Evolutionary conservation across 2,888 invertebrate genomes (phyloP).

Genomic region (Unio delphinus): DNA sequence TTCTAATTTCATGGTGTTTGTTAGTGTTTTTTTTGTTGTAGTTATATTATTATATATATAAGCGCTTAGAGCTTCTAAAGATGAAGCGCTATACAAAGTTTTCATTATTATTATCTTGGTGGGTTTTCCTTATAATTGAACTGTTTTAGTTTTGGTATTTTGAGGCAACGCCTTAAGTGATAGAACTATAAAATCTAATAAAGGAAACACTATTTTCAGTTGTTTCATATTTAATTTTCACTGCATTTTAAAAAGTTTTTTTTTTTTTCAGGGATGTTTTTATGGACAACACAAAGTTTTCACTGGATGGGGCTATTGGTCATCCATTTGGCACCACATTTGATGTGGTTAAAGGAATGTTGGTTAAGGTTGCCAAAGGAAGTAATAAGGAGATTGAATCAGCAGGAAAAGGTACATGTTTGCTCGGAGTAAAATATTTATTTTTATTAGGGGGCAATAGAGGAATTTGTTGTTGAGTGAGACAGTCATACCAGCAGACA

Average conservation of each 20-base stretch:
- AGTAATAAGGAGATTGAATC: conserved; percentile 11
- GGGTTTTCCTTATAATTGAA: no score
- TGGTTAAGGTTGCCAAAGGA: conserved; percentile 43
- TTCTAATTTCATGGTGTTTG: no score
- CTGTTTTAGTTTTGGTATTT: no score
- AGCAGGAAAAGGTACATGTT: conserved; percentile 7
- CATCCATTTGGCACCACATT: conserved; percentile 65
- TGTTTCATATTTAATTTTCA: no score
- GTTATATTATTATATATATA: no score
- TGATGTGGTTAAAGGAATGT: conserved; percentile 57
- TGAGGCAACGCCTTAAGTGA: no score
- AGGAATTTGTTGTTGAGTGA: background rate
- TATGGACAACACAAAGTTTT: conserved; percentile 62
- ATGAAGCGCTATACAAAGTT: no score
- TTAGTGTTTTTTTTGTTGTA: no score
- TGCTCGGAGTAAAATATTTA: background rate
- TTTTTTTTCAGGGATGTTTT: conserved; percentile 41
- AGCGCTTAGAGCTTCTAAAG: no score
- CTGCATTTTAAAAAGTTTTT: background rate
- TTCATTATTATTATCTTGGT: no score
- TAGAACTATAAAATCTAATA: no score
- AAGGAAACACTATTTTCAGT: no score
- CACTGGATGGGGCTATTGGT: conserved; percentile 60
- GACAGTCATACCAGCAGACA: background rate
- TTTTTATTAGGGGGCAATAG: background rate